A percentile compares a stretch with the other conserved stretches of the same genome.
These are phyloP conservation scores for Stenurella melanura DNA, from an alignment of 2,888 invertebrate genomes.

Conservation along the genomic window DNA sequence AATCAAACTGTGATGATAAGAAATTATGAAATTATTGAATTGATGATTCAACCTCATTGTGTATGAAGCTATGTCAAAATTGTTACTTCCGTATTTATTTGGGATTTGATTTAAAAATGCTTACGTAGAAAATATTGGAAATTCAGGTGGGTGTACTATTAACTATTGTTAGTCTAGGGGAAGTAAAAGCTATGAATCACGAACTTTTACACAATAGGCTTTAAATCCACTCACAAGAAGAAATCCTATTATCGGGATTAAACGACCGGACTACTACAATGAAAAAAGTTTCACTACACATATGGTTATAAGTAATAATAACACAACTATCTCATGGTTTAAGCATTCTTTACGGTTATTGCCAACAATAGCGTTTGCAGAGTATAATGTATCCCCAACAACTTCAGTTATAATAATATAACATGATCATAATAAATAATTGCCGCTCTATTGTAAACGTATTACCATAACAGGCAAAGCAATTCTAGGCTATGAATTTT, in stretches of 20 bases:
- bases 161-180: not conserved
- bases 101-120: too few relatives aligned
- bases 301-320: slow-evolving; percentile 38
- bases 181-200: not conserved
- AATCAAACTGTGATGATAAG: too few relatives aligned
- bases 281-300: slow-evolving; percentile 32
- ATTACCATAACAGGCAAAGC: slow-evolving; percentile 38
- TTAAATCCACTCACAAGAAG: not conserved
- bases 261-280: not conserved
- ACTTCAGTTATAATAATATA: slow-evolving; percentile 47
- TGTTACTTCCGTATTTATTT: too few relatives aligned
- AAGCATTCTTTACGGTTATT: slow-evolving; percentile 48
- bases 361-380: slow-evolving; percentile 45
- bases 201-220: not conserved
- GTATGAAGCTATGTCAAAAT: too few relatives aligned
- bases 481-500: slow-evolving; percentile 28
- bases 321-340: slow-evolving; percentile 32
- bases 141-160: too few relatives aligned
- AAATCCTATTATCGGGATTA: not conserved
- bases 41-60: too few relatives aligned
- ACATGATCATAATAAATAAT: slow-evolving; percentile 48
- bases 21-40: too few relatives aligned
- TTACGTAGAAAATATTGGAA: too few relatives aligned
- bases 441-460: slow-evolving; percentile 43
- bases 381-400: slow-evolving; percentile 47